phyloP scores from a whole-genome alignment of 2,888 invertebrate species.

The Maniola hyperantus region DNA sequence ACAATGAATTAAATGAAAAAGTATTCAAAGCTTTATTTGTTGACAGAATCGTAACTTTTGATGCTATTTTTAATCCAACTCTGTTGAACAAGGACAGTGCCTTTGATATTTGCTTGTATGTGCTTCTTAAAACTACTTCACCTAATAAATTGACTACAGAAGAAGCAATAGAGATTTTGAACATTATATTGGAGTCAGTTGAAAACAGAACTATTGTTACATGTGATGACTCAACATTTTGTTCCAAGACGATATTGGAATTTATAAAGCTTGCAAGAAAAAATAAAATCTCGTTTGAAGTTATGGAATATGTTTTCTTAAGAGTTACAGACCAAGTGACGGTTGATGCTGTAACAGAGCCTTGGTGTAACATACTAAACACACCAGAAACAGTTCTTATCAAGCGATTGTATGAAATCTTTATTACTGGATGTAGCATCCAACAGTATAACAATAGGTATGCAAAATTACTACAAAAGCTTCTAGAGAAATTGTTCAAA shows the following conservation, averaged over 20 bases:
- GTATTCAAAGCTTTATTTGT: constrained; percentile 64
- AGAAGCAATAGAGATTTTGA: constrained; percentile 65
- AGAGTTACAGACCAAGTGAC: constrained; percentile 76
- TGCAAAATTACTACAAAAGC: constrained; percentile 64
- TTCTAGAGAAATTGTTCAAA: constrained; percentile 72
- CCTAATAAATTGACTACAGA: constrained; percentile 62
- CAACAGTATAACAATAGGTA: constrained; percentile 64
- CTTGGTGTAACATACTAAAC: constrained; percentile 72
- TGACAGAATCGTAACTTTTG: constrained; percentile 52
- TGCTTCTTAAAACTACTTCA: constrained; percentile 72
- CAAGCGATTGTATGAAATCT: constrained; percentile 72
- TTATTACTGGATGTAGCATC: constrained; percentile 73
- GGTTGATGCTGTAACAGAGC: constrained; percentile 60
- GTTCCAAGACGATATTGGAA: constrained; percentile 57
- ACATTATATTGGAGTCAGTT: constrained; percentile 69
- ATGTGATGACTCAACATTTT: constrained; percentile 57
- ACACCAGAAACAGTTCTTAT: constrained; percentile 65
- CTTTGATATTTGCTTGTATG: constrained; percentile 62
- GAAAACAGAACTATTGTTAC: constrained; percentile 61
- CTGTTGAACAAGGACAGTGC: constrained; percentile 58
- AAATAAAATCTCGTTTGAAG: constrained; percentile 79
- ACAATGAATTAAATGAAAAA: constrained; percentile 53
- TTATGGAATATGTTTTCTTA: constrained; percentile 79
- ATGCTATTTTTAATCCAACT: constrained; percentile 57
- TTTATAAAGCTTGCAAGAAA: constrained; percentile 61